Conservation (phyloP, 1,140 invertebrate genomes). For the Ridgeia piscesae region DNA sequence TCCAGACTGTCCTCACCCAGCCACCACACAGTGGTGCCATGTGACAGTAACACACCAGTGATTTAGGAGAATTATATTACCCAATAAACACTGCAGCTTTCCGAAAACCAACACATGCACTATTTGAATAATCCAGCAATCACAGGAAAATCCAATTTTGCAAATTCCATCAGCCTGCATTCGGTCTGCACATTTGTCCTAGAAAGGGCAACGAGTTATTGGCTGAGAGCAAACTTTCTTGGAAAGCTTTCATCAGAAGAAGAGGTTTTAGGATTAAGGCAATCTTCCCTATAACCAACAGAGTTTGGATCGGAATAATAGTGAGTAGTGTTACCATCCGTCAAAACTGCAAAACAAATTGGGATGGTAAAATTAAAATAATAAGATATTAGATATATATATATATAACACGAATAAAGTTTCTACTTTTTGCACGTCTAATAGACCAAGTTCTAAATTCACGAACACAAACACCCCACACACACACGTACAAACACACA, state of each 20-base stretch:
- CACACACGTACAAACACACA: too few species aligned
- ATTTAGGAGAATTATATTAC: not conserved
- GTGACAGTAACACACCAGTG: not conserved
- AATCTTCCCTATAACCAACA: not conserved
- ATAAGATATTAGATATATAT: not conserved
- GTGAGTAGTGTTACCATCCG: not conserved
- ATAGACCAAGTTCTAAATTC: not conserved
- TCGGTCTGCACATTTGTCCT: not conserved
- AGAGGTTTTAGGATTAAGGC: not conserved
- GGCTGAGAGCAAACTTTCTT: not conserved
- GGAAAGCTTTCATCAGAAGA: not conserved
- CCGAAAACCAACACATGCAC: not conserved
- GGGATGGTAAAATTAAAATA: not conserved
- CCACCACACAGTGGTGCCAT: not conserved
- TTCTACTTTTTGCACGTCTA: not conserved
- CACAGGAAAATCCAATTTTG: not conserved
- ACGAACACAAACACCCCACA: not conserved
- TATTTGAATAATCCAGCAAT: not conserved
- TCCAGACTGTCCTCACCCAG: not conserved
- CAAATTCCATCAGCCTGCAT: not conserved
- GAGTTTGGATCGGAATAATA: not conserved
- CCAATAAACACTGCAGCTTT: not conserved
- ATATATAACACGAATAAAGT: not conserved
- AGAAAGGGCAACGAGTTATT: not conserved
- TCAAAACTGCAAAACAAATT: not conserved